A percentile compares a stretch with the other conserved stretches of the same genome.
Conservation (phyloP, 2,888 invertebrate genomes). For the Synanthedon andrenaeformis region DNA sequence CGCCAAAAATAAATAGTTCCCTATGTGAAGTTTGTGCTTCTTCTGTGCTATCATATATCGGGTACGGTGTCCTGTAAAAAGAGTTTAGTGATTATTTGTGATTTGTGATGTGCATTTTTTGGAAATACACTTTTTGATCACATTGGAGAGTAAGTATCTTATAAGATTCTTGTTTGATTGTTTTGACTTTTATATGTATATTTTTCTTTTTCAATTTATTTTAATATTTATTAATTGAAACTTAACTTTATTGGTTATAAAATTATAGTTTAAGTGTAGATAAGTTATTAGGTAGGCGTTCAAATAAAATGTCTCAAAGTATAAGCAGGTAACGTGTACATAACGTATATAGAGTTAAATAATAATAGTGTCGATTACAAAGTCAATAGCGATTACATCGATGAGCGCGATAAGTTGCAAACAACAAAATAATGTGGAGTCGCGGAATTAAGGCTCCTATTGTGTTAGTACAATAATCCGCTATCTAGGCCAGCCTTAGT, state of each 20-base stretch:
- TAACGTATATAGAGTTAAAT: too few relatives aligned
- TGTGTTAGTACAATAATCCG: slow-evolving; percentile 71
- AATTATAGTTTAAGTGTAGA: too few relatives aligned
- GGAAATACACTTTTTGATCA: slow-evolving; percentile 11
- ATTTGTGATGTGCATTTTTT: slow-evolving; percentile 21
- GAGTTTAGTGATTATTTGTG: slow-evolving; percentile 17
- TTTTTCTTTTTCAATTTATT: background rate
- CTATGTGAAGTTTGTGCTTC: slow-evolving; percentile 22
- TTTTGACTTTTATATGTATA: background rate
- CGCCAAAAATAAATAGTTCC: slow-evolving; percentile 33
- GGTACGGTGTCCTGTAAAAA: slow-evolving; percentile 21
- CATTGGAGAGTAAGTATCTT: slow-evolving; percentile 9
- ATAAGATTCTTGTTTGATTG: slow-evolving; percentile 3
- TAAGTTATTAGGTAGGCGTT: too few relatives aligned
- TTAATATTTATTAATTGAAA: too few relatives aligned
- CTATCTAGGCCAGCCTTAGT: slow-evolving; percentile 71
- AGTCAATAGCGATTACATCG: slow-evolving; percentile 45
- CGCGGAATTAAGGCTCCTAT: slow-evolving; percentile 69
- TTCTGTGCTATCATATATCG: slow-evolving; percentile 27
- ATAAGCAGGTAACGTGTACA: too few relatives aligned
- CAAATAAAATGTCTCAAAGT: too few relatives aligned
- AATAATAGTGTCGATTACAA: slow-evolving; percentile 4
- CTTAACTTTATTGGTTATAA: too few relatives aligned
- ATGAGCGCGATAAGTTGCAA: slow-evolving; percentile 65
- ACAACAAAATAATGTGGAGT: slow-evolving; percentile 67